A percentile compares a stretch with the other conserved stretches of the same genome.
Conservation (phyloP, 2,113 vertebrate genomes). For the Tichodroma muraria region DNA sequence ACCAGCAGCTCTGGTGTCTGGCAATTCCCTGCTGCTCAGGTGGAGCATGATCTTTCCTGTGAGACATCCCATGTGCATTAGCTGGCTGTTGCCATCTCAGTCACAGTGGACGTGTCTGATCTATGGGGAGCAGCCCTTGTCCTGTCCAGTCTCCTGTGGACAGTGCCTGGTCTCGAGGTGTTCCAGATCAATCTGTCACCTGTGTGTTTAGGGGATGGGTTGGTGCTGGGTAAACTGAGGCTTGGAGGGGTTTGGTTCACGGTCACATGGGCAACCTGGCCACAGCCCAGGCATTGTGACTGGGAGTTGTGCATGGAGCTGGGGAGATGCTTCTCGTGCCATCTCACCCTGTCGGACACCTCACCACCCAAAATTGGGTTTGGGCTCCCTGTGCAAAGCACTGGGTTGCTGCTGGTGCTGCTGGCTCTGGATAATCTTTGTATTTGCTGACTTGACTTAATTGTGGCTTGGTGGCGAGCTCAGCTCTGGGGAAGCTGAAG, state of each 20-base stretch:
- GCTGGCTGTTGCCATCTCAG: not conserved
- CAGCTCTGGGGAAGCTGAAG: not conserved
- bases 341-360: fast-evolving
- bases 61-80: not conserved
- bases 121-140: not conserved
- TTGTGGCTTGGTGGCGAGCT: not conserved
- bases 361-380: not conserved
- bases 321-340: not conserved
- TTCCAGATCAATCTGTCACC: not conserved
- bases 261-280: not conserved
- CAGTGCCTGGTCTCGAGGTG: fast-evolving
- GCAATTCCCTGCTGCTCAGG: not conserved
- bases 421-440: not conserved
- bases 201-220: not conserved
- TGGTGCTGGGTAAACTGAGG: slow-evolving; percentile 11
- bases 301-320: fast-evolving
- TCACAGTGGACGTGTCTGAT: fast-evolving
- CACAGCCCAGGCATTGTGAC: not conserved
- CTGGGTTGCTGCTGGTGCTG: not conserved
- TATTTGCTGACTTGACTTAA: not conserved
- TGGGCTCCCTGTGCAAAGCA: not conserved
- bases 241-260: not conserved
- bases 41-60: not conserved
- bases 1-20: not conserved
- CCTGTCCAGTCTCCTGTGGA: not conserved